Conservation (phyloP, 2,797 vertebrate species). For the Cyprinella venusta region DNA sequence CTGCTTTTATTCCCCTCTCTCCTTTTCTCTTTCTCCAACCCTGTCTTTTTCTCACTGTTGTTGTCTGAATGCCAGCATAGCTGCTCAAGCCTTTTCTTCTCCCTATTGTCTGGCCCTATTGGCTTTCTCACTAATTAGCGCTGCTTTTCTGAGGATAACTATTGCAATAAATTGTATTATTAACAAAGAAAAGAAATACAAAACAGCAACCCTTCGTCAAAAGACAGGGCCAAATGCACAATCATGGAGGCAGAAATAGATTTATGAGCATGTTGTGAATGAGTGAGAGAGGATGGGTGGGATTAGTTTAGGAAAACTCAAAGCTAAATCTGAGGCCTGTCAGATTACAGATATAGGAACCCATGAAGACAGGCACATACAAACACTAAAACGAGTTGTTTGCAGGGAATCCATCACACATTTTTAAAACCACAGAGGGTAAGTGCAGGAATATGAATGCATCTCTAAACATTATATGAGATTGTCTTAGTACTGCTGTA, state of each 20-base stretch:
- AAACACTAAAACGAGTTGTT: neutral
- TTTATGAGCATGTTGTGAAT: neutral
- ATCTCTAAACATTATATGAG: neutral
- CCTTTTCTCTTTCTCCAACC: neutral
- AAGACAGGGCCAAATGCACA: neutral
- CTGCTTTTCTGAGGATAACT: slow-evolving; percentile 3
- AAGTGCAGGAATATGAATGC: neutral
- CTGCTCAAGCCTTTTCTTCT: neutral
- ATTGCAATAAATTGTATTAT: neutral
- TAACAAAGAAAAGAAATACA: neutral
- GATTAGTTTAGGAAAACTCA: slow-evolving; percentile 58
- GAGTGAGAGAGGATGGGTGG: slow-evolving; percentile 45
- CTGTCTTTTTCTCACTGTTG: slow-evolving; percentile 13
- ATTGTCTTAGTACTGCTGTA: neutral
- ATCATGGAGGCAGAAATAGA: neutral
- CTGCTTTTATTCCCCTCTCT: slow-evolving; percentile 31
- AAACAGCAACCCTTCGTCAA: neutral
- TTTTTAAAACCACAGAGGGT: slow-evolving; percentile 13
- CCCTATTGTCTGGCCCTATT: slow-evolving; percentile 9
- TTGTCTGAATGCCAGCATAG: slow-evolving; percentile 22
- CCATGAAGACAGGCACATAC: slow-evolving; percentile 24
- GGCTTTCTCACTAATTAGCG: slow-evolving; percentile 6
- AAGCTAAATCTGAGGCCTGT: slow-evolving; percentile 41
- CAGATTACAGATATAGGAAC: slow-evolving; percentile 42
- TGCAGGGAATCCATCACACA: neutral